phyloP scores from a whole-genome alignment of 37 sponge, comb jelly and placozoan species.

The Halichondria panicea region DNA sequence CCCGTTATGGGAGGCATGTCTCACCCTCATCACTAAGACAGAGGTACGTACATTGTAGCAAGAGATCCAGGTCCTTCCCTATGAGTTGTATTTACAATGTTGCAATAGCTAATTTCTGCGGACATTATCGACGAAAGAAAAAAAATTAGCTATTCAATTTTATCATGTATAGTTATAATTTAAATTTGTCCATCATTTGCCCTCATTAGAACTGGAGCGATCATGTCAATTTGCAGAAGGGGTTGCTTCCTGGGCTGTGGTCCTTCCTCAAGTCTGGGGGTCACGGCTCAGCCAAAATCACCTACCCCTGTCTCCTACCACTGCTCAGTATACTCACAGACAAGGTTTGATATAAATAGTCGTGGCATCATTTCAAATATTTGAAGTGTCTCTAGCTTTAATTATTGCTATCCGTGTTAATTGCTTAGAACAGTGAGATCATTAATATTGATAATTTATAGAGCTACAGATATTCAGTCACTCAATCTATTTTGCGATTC shows the following conservation, averaged over 20 bases:
- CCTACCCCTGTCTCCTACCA: constrained; percentile 62
- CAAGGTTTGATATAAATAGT: constrained; percentile 7
- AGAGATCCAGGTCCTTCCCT: neutral
- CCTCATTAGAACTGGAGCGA: constrained; percentile 45
- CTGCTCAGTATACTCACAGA: constrained; percentile 33
- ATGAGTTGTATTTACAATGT: neutral
- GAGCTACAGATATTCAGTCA: too few relatives aligned
- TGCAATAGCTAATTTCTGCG: too few relatives aligned
- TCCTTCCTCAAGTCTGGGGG: constrained; percentile 43
- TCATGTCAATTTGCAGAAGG: constrained; percentile 55
- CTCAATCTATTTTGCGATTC: neutral
- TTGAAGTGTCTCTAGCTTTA: neutral
- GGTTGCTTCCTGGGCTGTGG: constrained; percentile 68
- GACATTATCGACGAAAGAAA: too few relatives aligned
- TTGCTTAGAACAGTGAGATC: too few relatives aligned
- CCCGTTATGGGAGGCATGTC: constrained; percentile 56
- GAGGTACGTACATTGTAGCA: constrained; percentile 33
- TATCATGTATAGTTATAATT: too few relatives aligned
- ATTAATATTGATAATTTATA: too few relatives aligned
- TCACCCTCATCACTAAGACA: constrained; percentile 1
- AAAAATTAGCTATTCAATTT: too few relatives aligned
- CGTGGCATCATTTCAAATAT: neutral
- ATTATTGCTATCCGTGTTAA: too few relatives aligned
- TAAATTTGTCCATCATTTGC: neutral
- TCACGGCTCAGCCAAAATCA: constrained; percentile 43